Evolutionary conservation across 2,888 invertebrate genomes (phyloP).

Genomic region (Eumacrocentrus americanus): DNA sequence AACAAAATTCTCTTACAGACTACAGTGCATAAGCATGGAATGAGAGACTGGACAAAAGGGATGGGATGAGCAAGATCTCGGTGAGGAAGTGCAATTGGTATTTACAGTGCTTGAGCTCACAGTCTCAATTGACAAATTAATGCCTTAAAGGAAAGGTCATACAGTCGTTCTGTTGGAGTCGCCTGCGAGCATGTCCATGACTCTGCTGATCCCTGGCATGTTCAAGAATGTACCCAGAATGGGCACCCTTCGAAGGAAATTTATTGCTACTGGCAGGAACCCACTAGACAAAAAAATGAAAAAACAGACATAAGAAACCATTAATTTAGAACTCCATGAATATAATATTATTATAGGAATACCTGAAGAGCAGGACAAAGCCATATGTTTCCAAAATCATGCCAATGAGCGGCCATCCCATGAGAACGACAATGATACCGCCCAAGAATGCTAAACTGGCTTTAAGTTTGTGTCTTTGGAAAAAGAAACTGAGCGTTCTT

Average conservation of each 20-base stretch:
- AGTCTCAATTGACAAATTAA: constrained; percentile 16
- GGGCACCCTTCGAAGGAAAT: constrained; percentile 93
- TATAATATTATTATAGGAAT: constrained; percentile 31
- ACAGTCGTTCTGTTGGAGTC: constrained; percentile 84
- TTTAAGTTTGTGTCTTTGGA: constrained; percentile 93
- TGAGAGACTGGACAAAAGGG: neutral
- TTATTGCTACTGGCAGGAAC: constrained; percentile 95
- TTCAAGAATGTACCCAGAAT: constrained; percentile 86
- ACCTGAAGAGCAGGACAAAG: constrained; percentile 86
- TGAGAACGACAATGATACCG: constrained; percentile 88
- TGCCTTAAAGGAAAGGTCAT: constrained; percentile 62
- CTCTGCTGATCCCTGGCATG: constrained; percentile 87
- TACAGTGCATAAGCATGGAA: constrained; percentile 30
- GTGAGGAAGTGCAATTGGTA: constrained; percentile 35
- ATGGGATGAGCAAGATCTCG: constrained; percentile 22
- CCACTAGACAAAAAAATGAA: constrained; percentile 76
- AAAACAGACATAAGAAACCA: neutral
- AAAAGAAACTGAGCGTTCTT: constrained; percentile 95
- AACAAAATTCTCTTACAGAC: neutral
- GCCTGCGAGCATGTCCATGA: constrained; percentile 81
- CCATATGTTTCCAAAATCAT: constrained; percentile 98
- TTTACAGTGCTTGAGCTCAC: constrained; percentile 43
- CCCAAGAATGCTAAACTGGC: constrained; percentile 90
- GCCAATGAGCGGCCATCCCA: constrained; percentile 96
- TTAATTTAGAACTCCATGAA: neutral